Percentiles rank a stretch among this genome's conserved stretches.
These are phyloP conservation scores for Phenganax subtilis DNA, from an alignment of 92 coral and sea anemone species.

Conservation along the genomic window DNA sequence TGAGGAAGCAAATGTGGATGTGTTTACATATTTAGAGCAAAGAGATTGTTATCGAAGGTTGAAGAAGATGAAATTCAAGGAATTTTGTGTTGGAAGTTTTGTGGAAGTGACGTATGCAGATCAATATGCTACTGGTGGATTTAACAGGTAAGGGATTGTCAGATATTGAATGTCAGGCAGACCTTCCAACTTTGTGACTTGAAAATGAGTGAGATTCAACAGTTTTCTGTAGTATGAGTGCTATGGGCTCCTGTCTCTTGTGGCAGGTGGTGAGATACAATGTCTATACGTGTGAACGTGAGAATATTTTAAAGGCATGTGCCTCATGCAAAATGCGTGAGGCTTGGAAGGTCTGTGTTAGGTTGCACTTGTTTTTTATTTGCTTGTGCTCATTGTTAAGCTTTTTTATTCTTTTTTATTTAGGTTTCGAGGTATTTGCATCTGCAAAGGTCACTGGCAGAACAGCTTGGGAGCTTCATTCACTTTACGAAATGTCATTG, in stretches of 20 bases:
- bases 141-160: conserved; percentile 58
- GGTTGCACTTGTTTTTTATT: no score
- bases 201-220: no score
- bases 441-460: conserved; percentile 93
- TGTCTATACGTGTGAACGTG: no score
- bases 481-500: conserved; percentile 88
- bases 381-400: background rate
- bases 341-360: no score
- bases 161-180: background rate
- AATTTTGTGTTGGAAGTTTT: conserved; percentile 88
- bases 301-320: no score
- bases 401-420: background rate
- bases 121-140: conserved; percentile 72
- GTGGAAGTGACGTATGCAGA: conserved; percentile 96
- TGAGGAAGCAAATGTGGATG: conserved; percentile 76
- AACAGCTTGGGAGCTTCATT: conserved; percentile 89
- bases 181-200: no score
- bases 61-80: conserved; percentile 63
- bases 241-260: no score
- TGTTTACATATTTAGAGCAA: conserved; percentile 88
- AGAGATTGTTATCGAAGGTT: conserved; percentile 76
- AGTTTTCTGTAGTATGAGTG: no score
- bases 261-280: no score
- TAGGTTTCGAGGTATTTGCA: conserved; percentile 94
- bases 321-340: no score